These are phyloP conservation scores for Acanthosepion lycidas DNA, from an alignment of 2,888 invertebrate genomes.

Conservation along the genomic window DNA sequence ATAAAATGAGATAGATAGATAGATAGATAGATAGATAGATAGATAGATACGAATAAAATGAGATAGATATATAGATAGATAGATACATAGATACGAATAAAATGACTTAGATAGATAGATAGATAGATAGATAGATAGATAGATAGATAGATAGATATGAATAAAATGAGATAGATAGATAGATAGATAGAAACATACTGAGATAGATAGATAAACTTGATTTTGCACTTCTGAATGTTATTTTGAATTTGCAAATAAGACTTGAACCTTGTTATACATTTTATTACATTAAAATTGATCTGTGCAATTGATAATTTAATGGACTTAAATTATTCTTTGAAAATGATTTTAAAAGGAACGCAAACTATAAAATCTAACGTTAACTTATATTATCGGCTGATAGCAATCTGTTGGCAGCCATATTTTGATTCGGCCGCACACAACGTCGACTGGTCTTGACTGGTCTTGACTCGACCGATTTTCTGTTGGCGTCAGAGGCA, in stretches of 20 bases:
- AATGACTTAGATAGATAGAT: neutral
- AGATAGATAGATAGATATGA: neutral
- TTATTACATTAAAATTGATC: neutral
- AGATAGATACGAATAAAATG: too few species aligned
- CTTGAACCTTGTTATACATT: neutral
- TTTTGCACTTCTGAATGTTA: neutral
- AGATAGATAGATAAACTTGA: neutral
- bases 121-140: neutral
- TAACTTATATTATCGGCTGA: neutral
- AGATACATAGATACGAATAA: too few species aligned
- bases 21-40: neutral
- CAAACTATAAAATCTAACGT: neutral
- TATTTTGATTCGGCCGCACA: neutral
- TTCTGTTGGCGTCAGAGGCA: neutral
- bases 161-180: neutral
- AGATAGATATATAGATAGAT: neutral
- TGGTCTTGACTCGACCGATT: neutral
- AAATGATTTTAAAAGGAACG: neutral
- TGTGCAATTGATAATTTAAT: neutral
- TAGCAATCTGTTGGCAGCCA: neutral
- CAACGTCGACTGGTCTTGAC: neutral
- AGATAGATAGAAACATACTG: too few species aligned
- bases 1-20: neutral
- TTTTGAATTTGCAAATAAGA: neutral
- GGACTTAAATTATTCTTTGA: neutral